Base-by-base conservation (phyloP, 2,797 vertebrate genomes). In the Acomys russatus region DNA sequence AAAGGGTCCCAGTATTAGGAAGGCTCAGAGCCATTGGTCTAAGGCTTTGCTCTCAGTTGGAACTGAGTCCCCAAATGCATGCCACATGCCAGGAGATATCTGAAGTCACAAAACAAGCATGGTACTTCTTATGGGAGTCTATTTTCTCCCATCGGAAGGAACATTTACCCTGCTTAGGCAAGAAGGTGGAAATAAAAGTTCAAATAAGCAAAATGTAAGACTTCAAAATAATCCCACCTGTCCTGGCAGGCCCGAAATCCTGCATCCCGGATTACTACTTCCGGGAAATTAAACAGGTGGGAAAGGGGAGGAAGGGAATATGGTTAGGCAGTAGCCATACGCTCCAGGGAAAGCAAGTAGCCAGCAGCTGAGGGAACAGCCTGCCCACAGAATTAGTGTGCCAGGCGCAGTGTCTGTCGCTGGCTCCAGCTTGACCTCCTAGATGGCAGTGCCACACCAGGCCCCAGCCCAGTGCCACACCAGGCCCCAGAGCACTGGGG, bases 111-210 rank as follows among this genome's bases (percentile, higher is more conserved):
- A 18, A 89, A 63, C 20, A 63, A 83, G 92, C 77, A 56, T 0
- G 0, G n/a, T 4, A 6, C 61, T 90, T 91, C 80, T 82, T 54
- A 91, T 66, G 23, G 85, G 54, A 91, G 33, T 78, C 88, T 33
- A 11, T 68, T 82, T 79, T 51, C 92, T 23, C 35, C 86, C 79
- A 23, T 2, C 18, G 59, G 44, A 78, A 94, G 51, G 73, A 54
- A 89, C 14, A 23, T 35, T 79, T 76, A 92, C 77, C 54, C 66
- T 15, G 59, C 17, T 76, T 80, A 91, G 30, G 78, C 18, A 73
- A 77, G 61, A 30, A 96, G 84, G 86, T 51, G 54, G 74, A 97
- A 92, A 95, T 71, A 44, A 74, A 96, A 91, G 70, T 35, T 73
- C 76, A 87, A 92, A 80, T 56, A 80, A 91, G 77, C 68, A 95